A percentile compares a stretch with the other conserved stretches of the same genome.
These are phyloP conservation scores for Labrus mixtus DNA, from an alignment of 2,113 vertebrate genomes.

Conservation along the genomic window DNA sequence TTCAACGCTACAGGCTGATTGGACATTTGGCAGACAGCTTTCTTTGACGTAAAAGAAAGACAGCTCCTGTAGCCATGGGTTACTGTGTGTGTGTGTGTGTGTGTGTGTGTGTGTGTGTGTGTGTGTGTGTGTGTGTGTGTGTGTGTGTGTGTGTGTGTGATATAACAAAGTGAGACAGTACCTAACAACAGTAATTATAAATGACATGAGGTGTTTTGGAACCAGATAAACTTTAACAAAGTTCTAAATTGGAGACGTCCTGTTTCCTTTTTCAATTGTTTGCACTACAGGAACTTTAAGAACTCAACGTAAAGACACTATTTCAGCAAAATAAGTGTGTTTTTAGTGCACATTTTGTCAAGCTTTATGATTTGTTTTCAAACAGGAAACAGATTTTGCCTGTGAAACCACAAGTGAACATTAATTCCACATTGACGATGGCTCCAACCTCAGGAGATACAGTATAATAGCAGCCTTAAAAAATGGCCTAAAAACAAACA, in stretches of 20 bases:
- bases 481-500: too few species aligned
- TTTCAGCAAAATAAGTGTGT: too few species aligned
- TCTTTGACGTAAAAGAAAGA: slow-evolving; percentile 40
- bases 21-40: slow-evolving; percentile 46
- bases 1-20: slow-evolving; percentile 24
- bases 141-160: not conserved
- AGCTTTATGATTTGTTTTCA: too few species aligned
- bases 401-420: too few species aligned
- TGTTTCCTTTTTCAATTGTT: not conserved
- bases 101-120: not conserved
- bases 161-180: slow-evolving; percentile 11
- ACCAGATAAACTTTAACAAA: not conserved
- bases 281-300: not conserved
- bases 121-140: not conserved
- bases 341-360: too few species aligned
- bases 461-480: too few species aligned
- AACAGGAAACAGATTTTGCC: too few species aligned
- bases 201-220: not conserved
- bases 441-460: too few species aligned
- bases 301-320: not conserved
- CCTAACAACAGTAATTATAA: slow-evolving; percentile 23
- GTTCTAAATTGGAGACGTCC: not conserved
- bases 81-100: not conserved
- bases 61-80: slow-evolving; percentile 9
- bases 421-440: too few species aligned